Conservation (phyloP, 2,888 invertebrate genomes). For the Micoletzkya japonica region DNA sequence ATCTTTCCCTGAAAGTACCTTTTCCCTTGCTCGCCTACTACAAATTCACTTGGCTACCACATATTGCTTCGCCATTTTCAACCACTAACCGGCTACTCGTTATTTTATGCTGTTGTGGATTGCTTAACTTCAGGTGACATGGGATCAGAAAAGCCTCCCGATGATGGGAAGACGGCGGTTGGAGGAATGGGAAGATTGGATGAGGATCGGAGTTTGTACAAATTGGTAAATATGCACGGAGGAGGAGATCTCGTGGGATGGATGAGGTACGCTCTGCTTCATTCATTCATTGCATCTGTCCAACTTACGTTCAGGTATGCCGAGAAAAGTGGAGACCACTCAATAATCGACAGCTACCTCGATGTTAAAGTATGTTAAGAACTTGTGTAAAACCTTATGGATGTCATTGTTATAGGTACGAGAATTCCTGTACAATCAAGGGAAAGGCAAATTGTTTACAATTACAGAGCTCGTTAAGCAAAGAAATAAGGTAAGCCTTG, state of each 20-base stretch:
- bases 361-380: slow-evolving; percentile 31
- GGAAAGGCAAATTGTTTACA: slow-evolving; percentile 86
- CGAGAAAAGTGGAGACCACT: slow-evolving; percentile 27
- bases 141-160: background rate
- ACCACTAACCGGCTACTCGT: too few relatives aligned
- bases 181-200: slow-evolving; percentile 18
- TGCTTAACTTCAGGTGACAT: too few relatives aligned
- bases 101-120: too few relatives aligned
- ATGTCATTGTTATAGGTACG: slow-evolving; percentile 75
- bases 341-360: slow-evolving; percentile 28
- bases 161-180: slow-evolving; percentile 12
- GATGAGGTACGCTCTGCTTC: background rate
- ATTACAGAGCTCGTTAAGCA: slow-evolving; percentile 84
- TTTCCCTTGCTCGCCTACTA: too few relatives aligned
- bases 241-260: slow-evolving; percentile 25
- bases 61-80: too few relatives aligned
- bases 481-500: slow-evolving; percentile 67
- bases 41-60: too few relatives aligned
- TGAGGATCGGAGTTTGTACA: slow-evolving; percentile 15
- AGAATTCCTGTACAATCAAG: slow-evolving; percentile 89
- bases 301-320: slow-evolving; percentile 29
- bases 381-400: too few relatives aligned
- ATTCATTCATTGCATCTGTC: too few relatives aligned
- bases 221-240: slow-evolving; percentile 23
- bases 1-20: too few relatives aligned